Conservation (phyloP, 2,113 vertebrate genomes). For the Dinomys branickii region DNA sequence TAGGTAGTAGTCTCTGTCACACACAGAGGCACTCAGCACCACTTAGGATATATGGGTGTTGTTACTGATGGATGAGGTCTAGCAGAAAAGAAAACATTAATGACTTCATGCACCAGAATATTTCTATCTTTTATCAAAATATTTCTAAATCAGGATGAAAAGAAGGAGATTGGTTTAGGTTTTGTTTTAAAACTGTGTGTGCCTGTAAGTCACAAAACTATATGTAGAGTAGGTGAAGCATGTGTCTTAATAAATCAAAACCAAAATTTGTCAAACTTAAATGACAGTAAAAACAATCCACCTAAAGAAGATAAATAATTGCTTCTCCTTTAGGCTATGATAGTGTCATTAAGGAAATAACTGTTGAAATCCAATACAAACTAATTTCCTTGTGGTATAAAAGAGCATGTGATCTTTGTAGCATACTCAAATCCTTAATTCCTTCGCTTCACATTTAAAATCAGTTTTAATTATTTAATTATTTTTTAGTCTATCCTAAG, state of each 20-base stretch:
- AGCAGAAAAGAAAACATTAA: not conserved
- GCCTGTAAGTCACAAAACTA: not conserved
- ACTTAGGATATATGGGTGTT: not conserved
- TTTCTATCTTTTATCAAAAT: not conserved
- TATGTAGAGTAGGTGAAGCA: not conserved
- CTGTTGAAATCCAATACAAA: not conserved
- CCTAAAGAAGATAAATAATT: slow-evolving; percentile 1
- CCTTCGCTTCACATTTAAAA: slow-evolving; percentile 1
- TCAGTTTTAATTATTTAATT: not conserved
- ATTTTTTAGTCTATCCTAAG: not conserved
- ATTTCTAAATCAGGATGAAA: slow-evolving; percentile 11
- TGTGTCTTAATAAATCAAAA: not conserved
- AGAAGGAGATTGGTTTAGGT: not conserved
- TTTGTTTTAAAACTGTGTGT: slow-evolving; percentile 23
- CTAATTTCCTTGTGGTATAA: not conserved
- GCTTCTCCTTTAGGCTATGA: not conserved
- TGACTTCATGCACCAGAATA: not conserved
- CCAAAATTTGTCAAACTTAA: not conserved
- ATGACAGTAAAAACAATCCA: not conserved
- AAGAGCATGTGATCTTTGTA: not conserved
- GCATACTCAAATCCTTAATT: not conserved
- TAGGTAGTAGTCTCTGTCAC: not conserved
- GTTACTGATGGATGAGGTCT: not conserved
- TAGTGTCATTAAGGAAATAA: not conserved
- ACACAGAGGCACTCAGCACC: not conserved